These are phyloP conservation scores for Zoroaster sp. DNA, from an alignment of 53 echinoderm and acorn worm species.

Conservation along the genomic window DNA sequence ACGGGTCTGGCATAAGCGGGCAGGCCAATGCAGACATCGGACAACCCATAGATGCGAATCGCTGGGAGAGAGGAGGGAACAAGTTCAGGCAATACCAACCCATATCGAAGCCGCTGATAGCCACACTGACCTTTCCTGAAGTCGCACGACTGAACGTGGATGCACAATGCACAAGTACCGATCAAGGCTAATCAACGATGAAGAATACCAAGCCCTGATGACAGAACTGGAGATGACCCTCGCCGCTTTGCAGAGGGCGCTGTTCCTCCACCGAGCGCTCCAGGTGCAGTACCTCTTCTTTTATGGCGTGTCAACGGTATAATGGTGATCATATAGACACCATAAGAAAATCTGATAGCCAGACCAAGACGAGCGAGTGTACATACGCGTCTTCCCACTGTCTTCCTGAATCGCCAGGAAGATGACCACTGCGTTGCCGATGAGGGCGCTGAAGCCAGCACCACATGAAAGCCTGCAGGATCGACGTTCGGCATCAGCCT, in stretches of 20 bases:
- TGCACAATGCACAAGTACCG: constrained; percentile 56
- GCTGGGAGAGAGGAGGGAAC: too few species aligned
- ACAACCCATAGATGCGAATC: constrained; percentile 33
- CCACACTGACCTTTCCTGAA: neutral
- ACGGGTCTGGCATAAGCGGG: constrained; percentile 7
- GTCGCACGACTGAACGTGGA: constrained; percentile 45
- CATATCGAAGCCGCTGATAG: constrained; percentile 9
- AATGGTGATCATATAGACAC: constrained; percentile 57
- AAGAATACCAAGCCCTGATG: constrained; percentile 58
- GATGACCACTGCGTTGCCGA: constrained; percentile 54
- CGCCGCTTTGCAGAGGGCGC: constrained; percentile 44
- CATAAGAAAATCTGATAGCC: constrained; percentile 62
- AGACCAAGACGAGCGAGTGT: constrained; percentile 55
- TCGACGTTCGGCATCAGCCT: constrained; percentile 45
- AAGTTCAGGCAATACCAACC: too few species aligned
- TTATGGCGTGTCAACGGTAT: constrained; percentile 16
- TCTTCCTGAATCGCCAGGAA: neutral
- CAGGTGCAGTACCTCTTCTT: constrained; percentile 30
- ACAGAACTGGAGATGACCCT: constrained; percentile 54
- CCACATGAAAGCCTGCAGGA: constrained; percentile 56
- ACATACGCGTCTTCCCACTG: constrained; percentile 14
- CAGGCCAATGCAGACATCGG: constrained; percentile 49
- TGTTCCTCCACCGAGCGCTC: constrained; percentile 39
- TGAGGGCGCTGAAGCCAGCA: constrained; percentile 62
- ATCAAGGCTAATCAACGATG: constrained; percentile 55